Evolutionary conservation across 2,113 vertebrate genomes (phyloP).

Genomic region (Ginglymostoma cirratum): DNA sequence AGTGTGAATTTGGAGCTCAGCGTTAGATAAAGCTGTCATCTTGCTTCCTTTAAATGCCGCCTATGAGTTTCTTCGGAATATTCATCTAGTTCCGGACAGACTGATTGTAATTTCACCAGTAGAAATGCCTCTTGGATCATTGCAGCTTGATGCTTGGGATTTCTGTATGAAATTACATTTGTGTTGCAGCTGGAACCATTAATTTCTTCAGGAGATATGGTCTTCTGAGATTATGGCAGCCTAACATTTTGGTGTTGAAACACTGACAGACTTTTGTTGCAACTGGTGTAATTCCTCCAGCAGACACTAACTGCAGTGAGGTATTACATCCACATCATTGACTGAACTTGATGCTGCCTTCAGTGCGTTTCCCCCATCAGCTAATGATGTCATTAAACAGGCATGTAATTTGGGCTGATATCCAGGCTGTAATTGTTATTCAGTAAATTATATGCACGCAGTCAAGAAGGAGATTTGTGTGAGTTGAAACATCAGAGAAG

Average conservation of each 20-base stretch:
- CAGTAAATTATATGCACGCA: not conserved
- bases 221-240: not conserved
- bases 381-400: conserved; percentile 37
- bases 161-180: not conserved
- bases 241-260: not conserved
- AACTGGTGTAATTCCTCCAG: not conserved
- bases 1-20: too few relatives aligned
- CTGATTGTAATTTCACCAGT: not conserved
- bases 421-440: conserved; percentile 15
- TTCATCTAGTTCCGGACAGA: not conserved
- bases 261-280: not conserved
- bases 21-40: not conserved
- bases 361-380: not conserved
- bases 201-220: not conserved
- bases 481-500: conserved; percentile 52
- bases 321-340: not conserved
- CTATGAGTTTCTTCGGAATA: not conserved
- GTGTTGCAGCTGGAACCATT: not conserved
- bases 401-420: conserved; percentile 22
- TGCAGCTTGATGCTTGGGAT: not conserved
- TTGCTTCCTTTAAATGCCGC: not conserved
- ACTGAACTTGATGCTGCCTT: not conserved
- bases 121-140: not conserved
- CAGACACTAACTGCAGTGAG: not conserved
- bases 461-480: conserved; percentile 54